Base-by-base conservation (phyloP, 2,113 vertebrate species). In the Hippocampus abdominalis region DNA sequence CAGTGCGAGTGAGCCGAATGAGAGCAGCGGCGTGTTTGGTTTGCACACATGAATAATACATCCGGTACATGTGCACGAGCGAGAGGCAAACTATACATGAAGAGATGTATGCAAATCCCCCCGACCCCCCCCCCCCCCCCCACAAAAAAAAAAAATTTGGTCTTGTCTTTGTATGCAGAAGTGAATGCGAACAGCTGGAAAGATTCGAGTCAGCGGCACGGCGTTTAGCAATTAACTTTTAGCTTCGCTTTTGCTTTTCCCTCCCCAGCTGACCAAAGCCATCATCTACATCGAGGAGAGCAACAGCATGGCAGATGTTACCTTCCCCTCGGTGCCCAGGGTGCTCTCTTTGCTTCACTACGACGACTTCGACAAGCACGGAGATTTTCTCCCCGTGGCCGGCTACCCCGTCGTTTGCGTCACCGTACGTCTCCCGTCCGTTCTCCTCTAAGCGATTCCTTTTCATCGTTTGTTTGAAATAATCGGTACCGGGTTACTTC, bases 261-360 rank as follows among this genome's bases (percentile, higher is more conserved):
- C 66, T 86, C 81, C 39, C 65, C 86, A 98, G 96, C 76, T 89
- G 72, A 91, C 88, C 81, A 98, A 97, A 89, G 95, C 93, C 57
- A 95, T 97, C 66, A 93, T 98, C 69, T 97, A 97, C 66, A 96
- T 98, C 9, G 97, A 98, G 80, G 97, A 98, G 90, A 91, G 86
- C 71, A 92, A 92, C 89, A 96, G 94, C 84, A 94, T 96, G 95
- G 97, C 95, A 0, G 96, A 97, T 42, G 95, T 97, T 71, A 98
- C 96, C 27, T 98, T 98, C 86, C 96, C 97, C 6, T 96, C 97
- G 0, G 85, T 94, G 62, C 97, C 97, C 64, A 92, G 91, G 76
- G 91, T 98, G 64, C 88, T 93, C 62, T 98, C 97, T 6, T 90
- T 98, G 70, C 79, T 98, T 77, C 88, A 92, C 67, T 98, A 97